These are phyloP conservation scores for Drosophila fuyamai DNA, from an alignment of 1,140 invertebrate genomes.

Conservation along the genomic window DNA sequence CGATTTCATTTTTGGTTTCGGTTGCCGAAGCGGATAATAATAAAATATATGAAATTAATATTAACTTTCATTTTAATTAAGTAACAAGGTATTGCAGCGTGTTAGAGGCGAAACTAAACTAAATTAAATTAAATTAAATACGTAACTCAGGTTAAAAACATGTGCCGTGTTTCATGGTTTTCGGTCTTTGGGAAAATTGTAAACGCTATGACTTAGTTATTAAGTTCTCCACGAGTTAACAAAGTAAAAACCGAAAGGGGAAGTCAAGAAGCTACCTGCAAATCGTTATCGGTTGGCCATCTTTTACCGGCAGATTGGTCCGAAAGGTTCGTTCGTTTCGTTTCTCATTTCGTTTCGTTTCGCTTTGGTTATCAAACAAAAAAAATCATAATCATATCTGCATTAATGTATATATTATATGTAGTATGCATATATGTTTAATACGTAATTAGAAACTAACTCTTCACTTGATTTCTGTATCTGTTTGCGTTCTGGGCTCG, in stretches of 20 bases:
- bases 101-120: conserved; percentile 38
- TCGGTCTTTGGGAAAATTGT: conserved; percentile 26
- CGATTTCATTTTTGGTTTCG: conserved; percentile 28
- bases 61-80: conserved; percentile 26
- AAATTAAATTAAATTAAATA: conserved; percentile 46
- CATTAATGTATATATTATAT: conserved; percentile 53
- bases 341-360: conserved; percentile 44
- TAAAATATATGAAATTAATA: conserved; percentile 59
- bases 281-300: conserved; percentile 19
- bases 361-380: conserved; percentile 41
- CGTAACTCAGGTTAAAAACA: conserved; percentile 41
- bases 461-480: conserved; percentile 60
- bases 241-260: conserved; percentile 23
- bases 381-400: conserved; percentile 48
- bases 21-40: conserved; percentile 32
- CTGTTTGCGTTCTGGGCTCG: conserved; percentile 57
- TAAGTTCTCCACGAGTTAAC: conserved; percentile 54
- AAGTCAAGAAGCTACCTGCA: conserved; percentile 11
- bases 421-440: conserved; percentile 62
- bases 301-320: conserved; percentile 45
- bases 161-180: conserved; percentile 15
- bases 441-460: conserved; percentile 79
- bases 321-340: conserved; percentile 38
- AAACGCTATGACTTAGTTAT: conserved; percentile 79
- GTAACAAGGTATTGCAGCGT: conserved; percentile 48